Base-by-base conservation (phyloP, 1,140 invertebrate genomes). In the Sinella curviseta region DNA sequence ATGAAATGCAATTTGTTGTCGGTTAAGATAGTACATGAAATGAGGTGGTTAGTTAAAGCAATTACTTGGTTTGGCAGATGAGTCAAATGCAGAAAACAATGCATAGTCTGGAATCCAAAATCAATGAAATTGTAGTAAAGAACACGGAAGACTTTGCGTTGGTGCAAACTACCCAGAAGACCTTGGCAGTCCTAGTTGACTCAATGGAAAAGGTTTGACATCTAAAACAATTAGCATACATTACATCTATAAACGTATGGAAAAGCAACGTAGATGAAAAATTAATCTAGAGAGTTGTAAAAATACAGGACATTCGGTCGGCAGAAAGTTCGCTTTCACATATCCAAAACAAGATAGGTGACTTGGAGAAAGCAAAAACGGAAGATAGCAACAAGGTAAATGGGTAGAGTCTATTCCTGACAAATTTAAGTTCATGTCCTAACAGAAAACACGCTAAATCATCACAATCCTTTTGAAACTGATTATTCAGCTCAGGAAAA, bases 71-170 rank as follows among this genome's bases (percentile, higher is more conserved):
- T 60, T 26, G 8, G 30, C 24, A 80, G 76, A 74, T 80, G 48
- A 24, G 75, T 54, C 79, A 80, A 65, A 20, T 80, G 55, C 79
- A 80, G 35, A 80, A 80, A 30, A 74, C 76, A 2, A 36, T 80
- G 14, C 75, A 80, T n/a, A 77, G n/a, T 16, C 48, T 80, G 65
- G 79, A 80, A 35, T 28, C 67, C 8, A 80, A 80, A 48, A n/a
- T 80, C 1, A 55, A 75, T 26, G 79, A 80, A 2, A 60, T 74
- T 1, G 26, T 57, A 8, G 14, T 28, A 0, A 80, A 77, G 31
- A 67, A 74, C 70, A 39, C 76, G 0, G 79, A 80, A 36, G 76
- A 80, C 34, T 35, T 77, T 36, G 31, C 12, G n/a, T 16, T 31
- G 17, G 8, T 80, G 0, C 75, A 77, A 74, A 76, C 76, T 16